Conservation (phyloP, 2,888 invertebrate genomes). For the Agrochola lota region DNA sequence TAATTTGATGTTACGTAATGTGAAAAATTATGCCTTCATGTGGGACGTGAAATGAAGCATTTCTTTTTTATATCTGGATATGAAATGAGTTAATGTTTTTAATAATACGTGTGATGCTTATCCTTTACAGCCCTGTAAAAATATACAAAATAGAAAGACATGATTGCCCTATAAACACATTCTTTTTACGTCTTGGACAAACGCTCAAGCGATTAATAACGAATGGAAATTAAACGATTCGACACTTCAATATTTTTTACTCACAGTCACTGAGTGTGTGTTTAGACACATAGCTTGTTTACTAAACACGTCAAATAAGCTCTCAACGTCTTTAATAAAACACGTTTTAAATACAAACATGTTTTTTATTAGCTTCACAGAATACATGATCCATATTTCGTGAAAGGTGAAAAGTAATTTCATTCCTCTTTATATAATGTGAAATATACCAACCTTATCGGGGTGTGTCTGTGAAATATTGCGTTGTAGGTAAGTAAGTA, state of each 20-base stretch:
- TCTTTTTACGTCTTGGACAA: neutral
- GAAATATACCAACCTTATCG: slow-evolving; percentile 23
- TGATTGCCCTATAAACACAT: slow-evolving; percentile 14
- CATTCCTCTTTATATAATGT: slow-evolving; percentile 41
- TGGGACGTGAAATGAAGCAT: slow-evolving; percentile 6
- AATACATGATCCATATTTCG: slow-evolving; percentile 40
- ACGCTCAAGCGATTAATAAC: slow-evolving; percentile 3
- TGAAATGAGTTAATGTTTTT: slow-evolving; percentile 17
- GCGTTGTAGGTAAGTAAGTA: slow-evolving; percentile 28
- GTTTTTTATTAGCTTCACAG: slow-evolving; percentile 38
- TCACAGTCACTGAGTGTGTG: slow-evolving; percentile 18
- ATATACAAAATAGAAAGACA: slow-evolving; percentile 6
- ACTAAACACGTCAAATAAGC: slow-evolving; percentile 40
- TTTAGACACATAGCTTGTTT: slow-evolving; percentile 22
- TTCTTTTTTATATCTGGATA: slow-evolving; percentile 17
- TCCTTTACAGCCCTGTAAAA: slow-evolving; percentile 22
- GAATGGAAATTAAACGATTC: slow-evolving; percentile 13
- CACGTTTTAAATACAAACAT: slow-evolving; percentile 43
- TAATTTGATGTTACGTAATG: slow-evolving; percentile 32
- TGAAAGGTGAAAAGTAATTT: slow-evolving; percentile 49
- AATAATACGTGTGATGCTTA: neutral
- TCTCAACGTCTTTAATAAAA: slow-evolving; percentile 38
- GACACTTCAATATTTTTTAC: slow-evolving; percentile 10
- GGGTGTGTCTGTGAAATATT: slow-evolving; percentile 39
- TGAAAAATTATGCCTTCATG: slow-evolving; percentile 20